Evolutionary conservation across 2,797 vertebrate species (phyloP), one percentile per base, ranked within the genome.

Genomic region (Galaxias olidus): DNA sequence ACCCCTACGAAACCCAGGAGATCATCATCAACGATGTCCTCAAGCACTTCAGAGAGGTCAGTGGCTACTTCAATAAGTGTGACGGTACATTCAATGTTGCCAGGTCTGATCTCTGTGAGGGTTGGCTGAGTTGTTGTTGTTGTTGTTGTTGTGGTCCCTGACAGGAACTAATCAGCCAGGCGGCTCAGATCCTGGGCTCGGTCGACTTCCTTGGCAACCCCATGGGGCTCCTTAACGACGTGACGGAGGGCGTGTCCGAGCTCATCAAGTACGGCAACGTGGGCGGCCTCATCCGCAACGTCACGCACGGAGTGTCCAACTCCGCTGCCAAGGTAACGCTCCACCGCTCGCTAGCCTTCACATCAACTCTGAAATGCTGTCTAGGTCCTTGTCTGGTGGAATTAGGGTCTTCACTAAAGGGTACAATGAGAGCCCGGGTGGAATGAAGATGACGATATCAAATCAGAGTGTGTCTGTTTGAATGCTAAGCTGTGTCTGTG

Each of bases 141-240:
- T 57, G n/a, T 8, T 10, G 8, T 41, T 55, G 20, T 54, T 9
- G n/a, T n/a, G 13, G 48, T 10, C 71, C 8, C 67, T 18, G 52
- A 13, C 63, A 98, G 97, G 97, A 99, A 82, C 90, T 99, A 78
- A 90, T 99, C 17, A 95, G 97, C 80, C 98, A 98, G 77, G 97
- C 96, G 1, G 96, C 96, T 73, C 94, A 96, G 86, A 98, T 99
- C 80, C 86, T 99, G 10, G 97, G 97, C 45, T 98, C 98, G 0
- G 98, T 99, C 77, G 96, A 99, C 86, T 99, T 99, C 81, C 92
- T 99, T 58, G 98, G 98, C 56, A 99, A 98, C 83, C 98, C 98
- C 10, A 95, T 99, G 94, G 97, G 97, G 7, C 93, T 99, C 0
- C 63, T 97, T 62, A 98, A 94, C 11, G 98, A 99, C 11, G 92